Base-by-base conservation (phyloP, 2,888 invertebrate genomes). In the Carpatolechia fugitivella region DNA sequence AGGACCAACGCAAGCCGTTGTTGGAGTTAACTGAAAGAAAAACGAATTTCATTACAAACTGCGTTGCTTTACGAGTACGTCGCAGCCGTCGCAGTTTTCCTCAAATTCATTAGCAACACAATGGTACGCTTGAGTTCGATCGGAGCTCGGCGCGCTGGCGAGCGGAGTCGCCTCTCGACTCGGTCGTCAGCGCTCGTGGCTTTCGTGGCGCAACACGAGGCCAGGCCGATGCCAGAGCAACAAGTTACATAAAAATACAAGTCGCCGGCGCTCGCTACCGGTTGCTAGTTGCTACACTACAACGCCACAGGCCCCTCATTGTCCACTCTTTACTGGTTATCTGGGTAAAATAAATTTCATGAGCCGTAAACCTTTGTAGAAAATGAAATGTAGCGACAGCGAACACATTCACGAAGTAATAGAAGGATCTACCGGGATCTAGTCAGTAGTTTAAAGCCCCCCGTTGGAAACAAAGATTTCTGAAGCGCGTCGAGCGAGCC, bases 161-260 rank as follows among this genome's bases (percentile, higher is more conserved):
- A 51, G 57, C 60, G 59, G 60, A 57, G 60, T 63, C 24, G 24
- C 24, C 24, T 24, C 24, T 24, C 24, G 3, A 24, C 24, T 24
- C 24, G 24, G 24, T 24, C 24, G 24, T 24, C 24, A 6, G 24
- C 24, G 24, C 3, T 24, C 24, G 24, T 24, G 24, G 3, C 6
- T 6, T 24, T n/a, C 70, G 69, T 81, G 82, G 77, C 80, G 83
- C 77, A 81, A 80, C 80, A 83, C 78, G 81, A 80, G 74, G 58
- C 55, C 51, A 46, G 61, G 64, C 69, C 38, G 36, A 16, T 24
- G 20, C 44, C 30, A 30, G 61, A 63, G 71, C 67, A 76, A 76
- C 79, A 63, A 76, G 83, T 85, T 85, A 85, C 80, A 85, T 85
- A 85, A 85, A 85, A 83, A 80, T 82, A 80, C 80, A 72, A 79